Percentiles rank a stretch among this genome's conserved stretches.
Evolutionary conservation across 1,140 invertebrate species (phyloP).

Genomic region (Rhopalosiphum maidis): DNA sequence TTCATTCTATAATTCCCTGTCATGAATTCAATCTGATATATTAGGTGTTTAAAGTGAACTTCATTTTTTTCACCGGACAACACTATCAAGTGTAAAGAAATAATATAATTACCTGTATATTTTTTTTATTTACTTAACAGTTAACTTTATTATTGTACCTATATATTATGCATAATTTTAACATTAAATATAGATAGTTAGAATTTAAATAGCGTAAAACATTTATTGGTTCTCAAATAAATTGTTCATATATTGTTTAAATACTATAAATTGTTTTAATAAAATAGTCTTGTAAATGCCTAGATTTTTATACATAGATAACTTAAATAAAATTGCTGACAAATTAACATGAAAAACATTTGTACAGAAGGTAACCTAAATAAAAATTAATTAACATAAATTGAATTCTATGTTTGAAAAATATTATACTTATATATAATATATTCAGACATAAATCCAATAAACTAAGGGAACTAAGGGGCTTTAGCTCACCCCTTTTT

Average conservation of each 20-base stretch:
- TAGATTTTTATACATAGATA: not conserved
- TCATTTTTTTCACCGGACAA: not conserved
- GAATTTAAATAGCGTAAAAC: not conserved
- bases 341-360: not conserved
- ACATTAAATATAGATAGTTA: not conserved
- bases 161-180: not conserved
- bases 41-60: not conserved
- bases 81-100: not conserved
- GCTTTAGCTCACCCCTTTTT: too few species aligned
- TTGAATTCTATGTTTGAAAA: not conserved
- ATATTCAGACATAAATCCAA: not conserved
- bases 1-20: not conserved
- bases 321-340: not conserved
- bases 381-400: not conserved
- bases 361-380: not conserved
- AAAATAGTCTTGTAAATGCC: not conserved
- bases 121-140: not conserved
- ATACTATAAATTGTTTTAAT: not conserved
- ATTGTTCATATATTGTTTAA: too few species aligned
- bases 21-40: not conserved
- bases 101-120: not conserved
- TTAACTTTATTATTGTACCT: not conserved
- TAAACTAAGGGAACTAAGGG: too few species aligned
- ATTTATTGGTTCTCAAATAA: not conserved
- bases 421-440: not conserved